Conservation (phyloP, 1,140 invertebrate species). For the Cydia pomonella region DNA sequence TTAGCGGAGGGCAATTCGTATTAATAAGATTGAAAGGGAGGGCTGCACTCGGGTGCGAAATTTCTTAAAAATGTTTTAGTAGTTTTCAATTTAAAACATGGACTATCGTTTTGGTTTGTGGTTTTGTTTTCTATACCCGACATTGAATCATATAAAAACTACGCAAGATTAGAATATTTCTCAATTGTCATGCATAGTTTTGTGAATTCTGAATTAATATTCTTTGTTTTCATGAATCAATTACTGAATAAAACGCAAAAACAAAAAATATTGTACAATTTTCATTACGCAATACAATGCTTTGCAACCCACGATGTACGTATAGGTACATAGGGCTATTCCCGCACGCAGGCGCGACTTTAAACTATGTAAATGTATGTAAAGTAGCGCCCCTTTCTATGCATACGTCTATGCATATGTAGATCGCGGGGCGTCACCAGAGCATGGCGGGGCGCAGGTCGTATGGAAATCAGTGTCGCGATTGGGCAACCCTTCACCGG, state of each 20-base stretch:
- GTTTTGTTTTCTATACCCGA: background rate
- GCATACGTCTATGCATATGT: constrained; percentile 1
- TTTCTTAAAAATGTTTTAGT: constrained; percentile 26
- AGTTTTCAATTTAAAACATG: background rate
- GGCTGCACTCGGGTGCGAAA: constrained; percentile 11
- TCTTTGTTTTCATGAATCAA: background rate
- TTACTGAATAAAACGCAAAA: background rate
- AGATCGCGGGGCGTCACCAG: constrained; percentile 5
- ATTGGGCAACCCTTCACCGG: constrained; percentile 12
- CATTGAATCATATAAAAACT: no score
- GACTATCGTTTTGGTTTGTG: background rate
- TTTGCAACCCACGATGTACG: background rate
- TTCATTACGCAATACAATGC: background rate
- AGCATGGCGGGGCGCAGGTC: background rate
- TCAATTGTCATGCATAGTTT: no score
- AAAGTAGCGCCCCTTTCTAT: constrained; percentile 31
- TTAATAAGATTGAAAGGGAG: constrained; percentile 32
- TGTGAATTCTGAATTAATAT: no score
- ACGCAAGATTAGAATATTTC: no score
- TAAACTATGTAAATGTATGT: constrained; percentile 34
- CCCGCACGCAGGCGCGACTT: constrained; percentile 23
- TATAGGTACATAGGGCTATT: background rate
- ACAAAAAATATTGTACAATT: background rate
- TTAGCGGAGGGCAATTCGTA: constrained; percentile 33
- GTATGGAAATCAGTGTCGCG: constrained; percentile 18